phyloP scores from a whole-genome alignment of 2,888 invertebrate species.

The Latrodectus elegans region DNA sequence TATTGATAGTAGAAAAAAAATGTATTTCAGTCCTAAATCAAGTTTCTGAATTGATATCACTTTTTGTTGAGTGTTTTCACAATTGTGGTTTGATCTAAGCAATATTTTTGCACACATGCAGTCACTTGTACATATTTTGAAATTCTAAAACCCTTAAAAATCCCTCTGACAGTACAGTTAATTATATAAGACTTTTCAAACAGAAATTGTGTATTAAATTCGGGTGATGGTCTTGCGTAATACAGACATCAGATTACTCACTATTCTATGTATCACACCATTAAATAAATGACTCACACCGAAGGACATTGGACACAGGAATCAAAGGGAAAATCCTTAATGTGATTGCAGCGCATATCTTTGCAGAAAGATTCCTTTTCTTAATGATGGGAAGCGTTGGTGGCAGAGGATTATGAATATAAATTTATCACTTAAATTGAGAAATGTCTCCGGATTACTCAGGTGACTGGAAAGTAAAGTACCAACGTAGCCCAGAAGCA shows the following conservation, averaged over 20 bases:
- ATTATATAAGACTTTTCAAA: constrained; percentile 24
- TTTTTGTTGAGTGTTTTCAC: no score
- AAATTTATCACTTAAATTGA: constrained; percentile 54
- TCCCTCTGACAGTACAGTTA: neutral
- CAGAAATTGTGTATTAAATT: neutral
- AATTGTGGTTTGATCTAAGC: no score
- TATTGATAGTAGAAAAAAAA: no score
- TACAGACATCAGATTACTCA: constrained; percentile 17
- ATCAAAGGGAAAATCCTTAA: constrained; percentile 14
- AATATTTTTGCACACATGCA: no score
- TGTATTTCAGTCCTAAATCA: no score
- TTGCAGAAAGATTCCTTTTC: constrained; percentile 2
- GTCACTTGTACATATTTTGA: no score
- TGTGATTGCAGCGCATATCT: constrained; percentile 30
- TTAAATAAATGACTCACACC: constrained; percentile 31
- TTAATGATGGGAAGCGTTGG: constrained; percentile 41
- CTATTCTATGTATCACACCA: constrained; percentile 31
- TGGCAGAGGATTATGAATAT: constrained; percentile 63
- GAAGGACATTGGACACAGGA: constrained; percentile 15
- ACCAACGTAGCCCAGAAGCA: neutral
- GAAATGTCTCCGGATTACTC: constrained; percentile 49
- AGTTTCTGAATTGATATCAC: no score
- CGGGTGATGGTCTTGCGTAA: neutral
- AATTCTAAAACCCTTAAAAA: no score
- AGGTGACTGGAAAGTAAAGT: constrained; percentile 6